These are phyloP conservation scores for Colistium nudipinnis DNA, from an alignment of 2,113 vertebrate genomes.

Conservation along the genomic window DNA sequence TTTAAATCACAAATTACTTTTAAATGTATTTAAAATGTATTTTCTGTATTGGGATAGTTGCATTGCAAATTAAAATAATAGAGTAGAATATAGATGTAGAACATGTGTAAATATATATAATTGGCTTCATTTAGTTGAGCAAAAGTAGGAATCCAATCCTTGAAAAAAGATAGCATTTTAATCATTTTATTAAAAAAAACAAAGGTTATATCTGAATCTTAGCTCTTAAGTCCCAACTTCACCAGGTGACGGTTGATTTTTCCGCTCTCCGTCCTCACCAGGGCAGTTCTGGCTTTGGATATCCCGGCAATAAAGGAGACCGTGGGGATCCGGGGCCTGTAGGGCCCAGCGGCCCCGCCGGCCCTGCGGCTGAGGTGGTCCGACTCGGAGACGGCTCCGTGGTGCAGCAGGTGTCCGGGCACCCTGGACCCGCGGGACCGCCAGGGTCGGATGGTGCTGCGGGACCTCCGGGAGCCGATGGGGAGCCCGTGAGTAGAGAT, in stretches of 20 bases:
- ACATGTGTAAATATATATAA: no score
- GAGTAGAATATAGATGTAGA: no score
- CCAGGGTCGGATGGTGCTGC: conserved; percentile 76
- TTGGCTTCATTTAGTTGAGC: no score
- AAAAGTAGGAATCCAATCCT: no score
- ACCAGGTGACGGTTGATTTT: not conserved
- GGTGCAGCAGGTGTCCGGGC: conserved; percentile 77
- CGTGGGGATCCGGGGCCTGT: conserved; percentile 78
- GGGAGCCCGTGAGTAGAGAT: conserved; percentile 84
- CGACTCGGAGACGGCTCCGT: conserved; percentile 48
- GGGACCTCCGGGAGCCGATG: conserved; percentile 83
- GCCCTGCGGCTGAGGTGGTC: conserved; percentile 65
- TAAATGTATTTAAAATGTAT: no score
- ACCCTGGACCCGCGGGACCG: conserved; percentile 72
- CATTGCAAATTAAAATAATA: no score
- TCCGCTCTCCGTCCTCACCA: conserved; percentile 46
- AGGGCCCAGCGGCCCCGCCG: conserved; percentile 78
- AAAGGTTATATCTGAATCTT: no score
- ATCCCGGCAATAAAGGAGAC: conserved; percentile 87
- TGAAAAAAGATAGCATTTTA: no score
- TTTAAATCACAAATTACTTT: no score
- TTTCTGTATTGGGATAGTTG: no score
- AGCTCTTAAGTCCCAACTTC: not conserved
- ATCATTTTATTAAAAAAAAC: no score
- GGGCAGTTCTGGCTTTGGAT: conserved; percentile 83